Percentiles rank a stretch among this genome's conserved stretches.
Evolutionary conservation across 2,113 vertebrate genomes (phyloP).

Genomic region (Nothocercus nigrocapillus): DNA sequence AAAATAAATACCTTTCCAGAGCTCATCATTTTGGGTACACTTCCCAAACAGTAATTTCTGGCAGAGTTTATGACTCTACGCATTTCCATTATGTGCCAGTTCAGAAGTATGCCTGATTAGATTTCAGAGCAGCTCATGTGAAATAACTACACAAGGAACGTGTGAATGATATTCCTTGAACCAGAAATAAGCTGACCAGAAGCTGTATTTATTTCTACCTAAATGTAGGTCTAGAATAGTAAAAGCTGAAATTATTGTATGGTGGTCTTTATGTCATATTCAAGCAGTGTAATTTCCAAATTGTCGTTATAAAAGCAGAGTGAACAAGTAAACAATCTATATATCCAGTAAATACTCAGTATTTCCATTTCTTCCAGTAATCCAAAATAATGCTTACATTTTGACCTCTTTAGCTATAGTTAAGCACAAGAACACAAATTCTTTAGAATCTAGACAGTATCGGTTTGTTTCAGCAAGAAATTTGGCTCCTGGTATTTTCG

Average conservation of each 20-base stretch:
- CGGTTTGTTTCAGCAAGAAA: background rate
- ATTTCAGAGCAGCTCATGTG: background rate
- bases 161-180: background rate
- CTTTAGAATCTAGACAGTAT: background rate
- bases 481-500: background rate
- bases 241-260: background rate
- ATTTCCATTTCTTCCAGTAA: accelerated
- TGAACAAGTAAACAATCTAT: background rate
- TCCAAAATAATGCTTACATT: background rate
- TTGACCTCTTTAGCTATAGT: background rate
- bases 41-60: background rate
- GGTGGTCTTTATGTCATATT: background rate
- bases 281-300: background rate
- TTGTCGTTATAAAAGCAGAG: background rate
- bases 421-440: background rate
- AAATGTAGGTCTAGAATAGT: background rate
- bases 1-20: background rate
- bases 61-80: background rate
- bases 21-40: background rate
- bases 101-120: background rate
- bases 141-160: background rate
- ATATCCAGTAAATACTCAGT: background rate
- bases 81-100: background rate
- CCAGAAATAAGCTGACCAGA: background rate
- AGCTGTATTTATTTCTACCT: background rate